Conservation (phyloP, 1,140 invertebrate species). For the Calliphora vicina region DNA sequence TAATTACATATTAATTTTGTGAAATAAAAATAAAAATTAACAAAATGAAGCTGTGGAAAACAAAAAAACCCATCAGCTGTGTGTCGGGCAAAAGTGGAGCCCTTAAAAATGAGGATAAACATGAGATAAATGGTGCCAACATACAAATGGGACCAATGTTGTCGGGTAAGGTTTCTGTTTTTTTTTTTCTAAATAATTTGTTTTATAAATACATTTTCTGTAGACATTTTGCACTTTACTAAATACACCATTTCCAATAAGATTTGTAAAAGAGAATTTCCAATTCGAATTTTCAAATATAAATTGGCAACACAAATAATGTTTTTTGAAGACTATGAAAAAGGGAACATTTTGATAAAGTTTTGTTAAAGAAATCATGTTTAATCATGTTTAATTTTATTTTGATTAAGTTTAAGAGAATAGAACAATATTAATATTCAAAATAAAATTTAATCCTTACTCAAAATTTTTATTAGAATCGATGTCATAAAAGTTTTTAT, state of each 20-base stretch:
- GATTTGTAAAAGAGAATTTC: background rate
- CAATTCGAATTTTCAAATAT: too few species aligned
- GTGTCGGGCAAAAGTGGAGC: slow-evolving; percentile 56
- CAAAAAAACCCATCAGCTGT: slow-evolving; percentile 59
- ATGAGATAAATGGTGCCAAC: slow-evolving; percentile 40
- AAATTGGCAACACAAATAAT: too few species aligned
- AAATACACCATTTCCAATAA: background rate
- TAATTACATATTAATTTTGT: background rate
- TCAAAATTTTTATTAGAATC: too few species aligned
- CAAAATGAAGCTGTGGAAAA: slow-evolving; percentile 60
- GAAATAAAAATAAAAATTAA: slow-evolving; percentile 11
- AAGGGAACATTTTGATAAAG: too few species aligned
- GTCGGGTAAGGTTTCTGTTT: slow-evolving; percentile 61
- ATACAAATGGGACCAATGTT: slow-evolving; percentile 58
- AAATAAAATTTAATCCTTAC: too few species aligned
- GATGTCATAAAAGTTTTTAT: too few species aligned
- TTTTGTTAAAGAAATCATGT: too few species aligned
- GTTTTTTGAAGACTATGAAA: too few species aligned
- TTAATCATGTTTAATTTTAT: too few species aligned
- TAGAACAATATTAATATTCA: too few species aligned
- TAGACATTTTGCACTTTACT: background rate
- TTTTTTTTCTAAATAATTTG: background rate
- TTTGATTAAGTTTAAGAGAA: too few species aligned
- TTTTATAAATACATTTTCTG: background rate
- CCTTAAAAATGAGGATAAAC: slow-evolving; percentile 56